Conservation (phyloP, 2,888 invertebrate species). For the Nematopogon swammerdamellus region DNA sequence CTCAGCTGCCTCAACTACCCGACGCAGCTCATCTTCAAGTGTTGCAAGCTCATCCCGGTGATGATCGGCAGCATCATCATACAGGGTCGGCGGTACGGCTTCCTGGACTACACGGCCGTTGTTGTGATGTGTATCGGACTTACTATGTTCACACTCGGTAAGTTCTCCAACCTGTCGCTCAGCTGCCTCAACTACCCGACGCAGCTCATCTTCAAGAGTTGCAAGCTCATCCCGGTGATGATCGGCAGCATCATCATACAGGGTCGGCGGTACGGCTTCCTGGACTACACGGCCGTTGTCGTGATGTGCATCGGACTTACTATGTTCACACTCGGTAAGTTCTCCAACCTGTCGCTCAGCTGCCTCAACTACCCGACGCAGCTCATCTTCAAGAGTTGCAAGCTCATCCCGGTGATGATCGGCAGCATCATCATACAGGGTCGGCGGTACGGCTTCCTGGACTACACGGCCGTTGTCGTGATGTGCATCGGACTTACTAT, state of each 20-base stretch:
- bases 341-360: too few species aligned
- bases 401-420: too few species aligned
- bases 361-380: too few species aligned
- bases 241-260: slow-evolving; percentile 92
- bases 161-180: slow-evolving; percentile 90
- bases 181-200: slow-evolving; percentile 96
- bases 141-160: slow-evolving; percentile 86
- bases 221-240: slow-evolving; percentile 94
- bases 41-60: slow-evolving; percentile 95
- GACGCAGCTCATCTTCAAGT: slow-evolving; percentile 96
- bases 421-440: too few species aligned
- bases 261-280: slow-evolving; percentile 76
- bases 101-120: slow-evolving; percentile 81
- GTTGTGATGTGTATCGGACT: slow-evolving; percentile 84
- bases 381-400: too few species aligned
- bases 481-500: too few species aligned
- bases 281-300: slow-evolving; percentile 82
- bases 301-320: slow-evolving; percentile 88
- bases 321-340: slow-evolving; percentile 87
- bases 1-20: slow-evolving; percentile 95
- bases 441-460: too few species aligned
- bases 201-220: slow-evolving; percentile 96
- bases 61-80: slow-evolving; percentile 92
- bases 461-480: too few species aligned
- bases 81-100: slow-evolving; percentile 81